Percentiles rank a stretch among this genome's conserved stretches.
phyloP scores from a whole-genome alignment of 1,140 invertebrate species.

The Apolygus lucorum region DNA sequence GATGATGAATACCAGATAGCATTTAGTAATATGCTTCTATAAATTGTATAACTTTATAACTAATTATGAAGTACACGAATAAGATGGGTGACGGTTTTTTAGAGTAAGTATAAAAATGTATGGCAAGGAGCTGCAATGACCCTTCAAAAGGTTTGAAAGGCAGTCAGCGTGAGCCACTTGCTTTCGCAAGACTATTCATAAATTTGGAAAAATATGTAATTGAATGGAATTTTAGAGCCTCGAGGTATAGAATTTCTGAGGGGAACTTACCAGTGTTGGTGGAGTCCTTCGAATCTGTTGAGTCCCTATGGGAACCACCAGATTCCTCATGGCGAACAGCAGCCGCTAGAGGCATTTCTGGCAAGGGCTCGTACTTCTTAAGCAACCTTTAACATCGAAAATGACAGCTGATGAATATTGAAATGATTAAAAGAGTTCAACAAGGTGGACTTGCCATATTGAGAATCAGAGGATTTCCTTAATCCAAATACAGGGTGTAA shows the following conservation, averaged over 20 bases:
- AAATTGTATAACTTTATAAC: too few relatives aligned
- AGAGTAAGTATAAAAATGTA: neutral
- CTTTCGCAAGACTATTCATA: slow-evolving; percentile 1
- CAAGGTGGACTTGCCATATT: too few relatives aligned
- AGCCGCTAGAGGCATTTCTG: slow-evolving; percentile 7
- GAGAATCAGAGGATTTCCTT: too few relatives aligned
- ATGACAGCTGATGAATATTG: too few relatives aligned
- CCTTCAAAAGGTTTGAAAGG: neutral
- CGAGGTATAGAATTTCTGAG: neutral
- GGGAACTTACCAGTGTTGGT: slow-evolving; percentile 10
- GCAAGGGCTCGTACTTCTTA: slow-evolving; percentile 20
- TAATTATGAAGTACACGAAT: neutral
- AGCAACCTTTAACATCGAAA: slow-evolving; percentile 16
- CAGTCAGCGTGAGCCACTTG: neutral
- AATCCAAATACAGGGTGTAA: too few relatives aligned
- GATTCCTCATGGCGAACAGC: slow-evolving; percentile 1
- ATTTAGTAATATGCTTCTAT: too few relatives aligned
- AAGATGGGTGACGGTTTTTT: slow-evolving; percentile 15
- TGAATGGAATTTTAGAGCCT: neutral
- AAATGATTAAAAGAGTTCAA: too few relatives aligned
- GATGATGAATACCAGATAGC: neutral
- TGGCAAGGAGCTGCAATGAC: slow-evolving; percentile 9
- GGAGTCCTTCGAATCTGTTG: slow-evolving; percentile 15
- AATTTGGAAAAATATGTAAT: too few relatives aligned
- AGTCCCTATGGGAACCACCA: neutral